Conservation (phyloP, 2,797 vertebrate genomes). For the Choloepus didactylus region DNA sequence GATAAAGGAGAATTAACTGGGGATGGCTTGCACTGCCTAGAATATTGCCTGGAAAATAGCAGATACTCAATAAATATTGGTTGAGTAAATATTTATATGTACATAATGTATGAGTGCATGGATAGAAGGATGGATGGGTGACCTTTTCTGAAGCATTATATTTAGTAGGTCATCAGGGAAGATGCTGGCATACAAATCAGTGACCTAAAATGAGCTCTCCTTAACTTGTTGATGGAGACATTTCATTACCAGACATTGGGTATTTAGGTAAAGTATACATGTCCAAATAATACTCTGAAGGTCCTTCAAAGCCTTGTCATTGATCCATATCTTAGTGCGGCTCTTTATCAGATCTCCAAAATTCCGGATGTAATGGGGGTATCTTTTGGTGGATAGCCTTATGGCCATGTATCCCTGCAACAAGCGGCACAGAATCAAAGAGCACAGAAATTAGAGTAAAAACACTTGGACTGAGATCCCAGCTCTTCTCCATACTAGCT, state of each 20-base stretch:
- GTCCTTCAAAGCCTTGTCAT: slow-evolving; percentile 20
- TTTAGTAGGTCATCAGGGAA: neutral
- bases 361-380: neutral
- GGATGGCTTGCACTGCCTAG: neutral
- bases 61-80: neutral
- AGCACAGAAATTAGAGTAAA: neutral
- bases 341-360: slow-evolving; percentile 39
- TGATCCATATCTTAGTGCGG: neutral
- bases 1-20: neutral
- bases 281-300: slow-evolving; percentile 26
- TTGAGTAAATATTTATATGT: neutral
- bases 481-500: neutral
- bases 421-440: neutral
- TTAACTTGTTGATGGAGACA: slow-evolving; percentile 21
- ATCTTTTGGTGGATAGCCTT: neutral
- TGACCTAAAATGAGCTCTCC: neutral
- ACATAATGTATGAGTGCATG: neutral
- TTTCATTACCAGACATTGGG: slow-evolving; percentile 21
- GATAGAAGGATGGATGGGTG: neutral
- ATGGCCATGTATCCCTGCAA: neutral
- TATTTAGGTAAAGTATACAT: neutral
- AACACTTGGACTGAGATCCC: neutral
- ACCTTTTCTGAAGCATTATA: slow-evolving; percentile 27
- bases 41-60: neutral
- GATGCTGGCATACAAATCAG: slow-evolving; percentile 37